These are phyloP conservation scores for Amphimallon solstitiale DNA, from an alignment of 2,888 invertebrate genomes.

Conservation along the genomic window DNA sequence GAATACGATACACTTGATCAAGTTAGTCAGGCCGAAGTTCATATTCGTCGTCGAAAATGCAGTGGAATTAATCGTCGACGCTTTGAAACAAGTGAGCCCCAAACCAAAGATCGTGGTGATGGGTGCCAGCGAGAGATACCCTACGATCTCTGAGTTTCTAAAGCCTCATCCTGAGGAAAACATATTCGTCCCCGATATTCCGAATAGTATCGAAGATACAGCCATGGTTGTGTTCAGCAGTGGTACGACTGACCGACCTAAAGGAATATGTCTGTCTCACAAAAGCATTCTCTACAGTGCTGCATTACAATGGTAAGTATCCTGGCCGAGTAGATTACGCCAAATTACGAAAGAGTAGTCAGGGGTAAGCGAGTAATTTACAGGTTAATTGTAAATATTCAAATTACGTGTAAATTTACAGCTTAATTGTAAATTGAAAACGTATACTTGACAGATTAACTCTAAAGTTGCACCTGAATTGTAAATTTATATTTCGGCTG, in stretches of 20 bases:
- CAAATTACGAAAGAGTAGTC: no score
- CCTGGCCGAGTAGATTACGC: no score
- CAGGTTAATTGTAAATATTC: neutral
- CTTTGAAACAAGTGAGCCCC: slow-evolving; percentile 38
- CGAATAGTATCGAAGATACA: slow-evolving; percentile 45
- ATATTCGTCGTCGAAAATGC: slow-evolving; percentile 45
- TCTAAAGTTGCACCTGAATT: no score
- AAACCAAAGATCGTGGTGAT: slow-evolving; percentile 46
- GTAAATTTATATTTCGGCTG: no score
- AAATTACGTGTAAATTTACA: no score
- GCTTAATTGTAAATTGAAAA: no score
- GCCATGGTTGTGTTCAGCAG: slow-evolving; percentile 56
- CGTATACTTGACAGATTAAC: no score
- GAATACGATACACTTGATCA: slow-evolving; percentile 45
- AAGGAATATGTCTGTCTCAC: slow-evolving; percentile 52
- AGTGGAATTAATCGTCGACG: slow-evolving; percentile 42
- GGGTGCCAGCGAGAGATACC: slow-evolving; percentile 37
- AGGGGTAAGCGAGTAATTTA: no score
- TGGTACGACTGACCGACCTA: slow-evolving; percentile 56
- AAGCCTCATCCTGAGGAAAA: slow-evolving; percentile 44
- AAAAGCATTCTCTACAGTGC: slow-evolving; percentile 29
- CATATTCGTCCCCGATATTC: slow-evolving; percentile 46
- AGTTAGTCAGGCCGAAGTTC: slow-evolving; percentile 44
- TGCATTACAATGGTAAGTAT: slow-evolving; percentile 14
- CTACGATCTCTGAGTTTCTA: slow-evolving; percentile 42